These are phyloP conservation scores for Struthio camelus DNA, from an alignment of 2,113 vertebrate species.

Conservation along the genomic window DNA sequence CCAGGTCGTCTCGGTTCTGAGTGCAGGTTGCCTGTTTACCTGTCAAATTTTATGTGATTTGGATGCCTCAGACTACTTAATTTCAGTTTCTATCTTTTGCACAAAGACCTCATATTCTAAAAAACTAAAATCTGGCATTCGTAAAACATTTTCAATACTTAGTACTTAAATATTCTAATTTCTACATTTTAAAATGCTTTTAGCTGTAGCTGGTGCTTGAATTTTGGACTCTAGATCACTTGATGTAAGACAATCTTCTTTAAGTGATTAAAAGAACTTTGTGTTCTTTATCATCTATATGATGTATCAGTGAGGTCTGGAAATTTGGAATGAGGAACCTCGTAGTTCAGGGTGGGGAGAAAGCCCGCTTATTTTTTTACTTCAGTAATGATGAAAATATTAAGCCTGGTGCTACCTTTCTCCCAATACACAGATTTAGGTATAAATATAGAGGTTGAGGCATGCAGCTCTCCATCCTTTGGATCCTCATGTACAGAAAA, in stretches of 20 bases:
- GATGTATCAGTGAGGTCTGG: neutral
- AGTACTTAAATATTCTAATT: neutral
- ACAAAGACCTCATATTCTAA: neutral
- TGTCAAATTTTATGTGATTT: neutral
- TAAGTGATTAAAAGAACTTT: neutral
- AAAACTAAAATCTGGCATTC: neutral
- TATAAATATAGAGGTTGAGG: neutral
- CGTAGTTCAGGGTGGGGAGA: neutral
- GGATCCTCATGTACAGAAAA: neutral
- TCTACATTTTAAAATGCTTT: neutral
- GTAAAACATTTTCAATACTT: neutral
- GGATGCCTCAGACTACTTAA: neutral
- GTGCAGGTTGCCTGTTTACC: neutral
- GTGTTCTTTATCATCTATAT: neutral
- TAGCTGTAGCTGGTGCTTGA: neutral
- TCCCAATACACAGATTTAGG: neutral
- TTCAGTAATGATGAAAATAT: neutral
- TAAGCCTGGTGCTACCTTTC: neutral
- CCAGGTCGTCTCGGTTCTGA: rapidly evolving
- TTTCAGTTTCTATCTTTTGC: neutral
- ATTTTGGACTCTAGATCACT: neutral
- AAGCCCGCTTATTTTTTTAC: neutral
- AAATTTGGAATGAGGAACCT: neutral
- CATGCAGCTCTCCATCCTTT: neutral
- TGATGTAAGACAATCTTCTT: neutral